Conservation (phyloP, 2,113 vertebrate species). For the Chrysemys picta region DNA sequence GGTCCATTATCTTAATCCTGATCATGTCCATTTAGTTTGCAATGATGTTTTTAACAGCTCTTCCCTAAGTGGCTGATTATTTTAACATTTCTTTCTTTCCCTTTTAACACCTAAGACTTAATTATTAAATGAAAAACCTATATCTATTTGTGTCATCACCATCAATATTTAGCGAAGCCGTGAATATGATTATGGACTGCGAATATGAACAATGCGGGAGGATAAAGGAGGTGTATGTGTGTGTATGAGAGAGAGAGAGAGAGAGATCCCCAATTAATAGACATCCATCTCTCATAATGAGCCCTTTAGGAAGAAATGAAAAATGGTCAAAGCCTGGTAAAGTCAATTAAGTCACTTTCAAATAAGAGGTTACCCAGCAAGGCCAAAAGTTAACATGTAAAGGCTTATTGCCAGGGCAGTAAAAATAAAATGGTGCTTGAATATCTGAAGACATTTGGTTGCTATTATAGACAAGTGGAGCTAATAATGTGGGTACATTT, state of each 20-base stretch:
- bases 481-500: conserved; percentile 66
- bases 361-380: conserved; percentile 68
- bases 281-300: conserved; percentile 56
- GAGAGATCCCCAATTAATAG: conserved; percentile 48
- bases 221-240: conserved; percentile 38
- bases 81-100: not conserved
- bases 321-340: conserved; percentile 65
- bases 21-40: not conserved
- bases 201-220: conserved; percentile 65
- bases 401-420: conserved; percentile 49
- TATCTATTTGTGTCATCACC: not conserved
- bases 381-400: conserved; percentile 66
- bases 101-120: conserved; percentile 27
- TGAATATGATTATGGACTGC: conserved; percentile 35
- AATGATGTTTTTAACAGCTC: not conserved
- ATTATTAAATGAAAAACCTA: not conserved
- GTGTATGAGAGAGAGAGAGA: not conserved
- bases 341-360: conserved; percentile 72
- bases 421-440: conserved; percentile 64
- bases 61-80: not conserved
- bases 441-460: conserved; percentile 78
- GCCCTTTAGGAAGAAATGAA: conserved; percentile 66
- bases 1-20: not conserved
- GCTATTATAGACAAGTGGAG: conserved; percentile 76
- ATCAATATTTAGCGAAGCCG: conserved; percentile 10